Base-by-base conservation (phyloP, 2,888 invertebrate species). In the Agrochola lychnidis region DNA sequence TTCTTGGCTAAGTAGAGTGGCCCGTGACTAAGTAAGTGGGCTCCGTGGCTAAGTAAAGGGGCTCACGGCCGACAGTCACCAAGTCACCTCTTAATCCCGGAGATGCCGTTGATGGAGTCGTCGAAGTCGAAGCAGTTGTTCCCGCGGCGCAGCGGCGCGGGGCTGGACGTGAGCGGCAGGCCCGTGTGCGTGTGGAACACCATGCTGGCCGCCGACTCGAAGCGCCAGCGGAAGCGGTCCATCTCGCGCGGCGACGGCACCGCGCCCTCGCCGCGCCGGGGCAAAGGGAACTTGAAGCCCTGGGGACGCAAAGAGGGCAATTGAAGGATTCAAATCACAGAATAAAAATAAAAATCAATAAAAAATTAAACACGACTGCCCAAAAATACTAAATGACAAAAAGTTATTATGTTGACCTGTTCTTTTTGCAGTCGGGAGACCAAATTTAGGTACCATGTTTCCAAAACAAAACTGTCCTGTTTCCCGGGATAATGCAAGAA, bases 121-220 rank as follows among this genome's bases (percentile, higher is more conserved):
- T 99, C 99, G 90, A 98, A 99, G 92, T 98, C 98, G 93, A 99
- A 99, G 90, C 98, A 97, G 73, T 97, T 97, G 85, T 98, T 98
- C 4, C 98, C 98, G 70, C 98, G 97, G 64, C 98, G 95, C 81
- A 98, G 94, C 0, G 99, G 99, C 2, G 99, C 99, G 0, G 99
- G 99, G 92, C 98, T 98, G 57, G 98, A 98, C 0, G 98, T 98
- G 64, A 98, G 94, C 0, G 99, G 99, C 71, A 99, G 95, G 0
- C 98, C 98, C 22, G 98, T 98, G 88, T 98, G 97, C 48, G 98
- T 97, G 92, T 98, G 98, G 93, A 99, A 99, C 87, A 98, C 98
- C 98, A 98, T 98, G 0, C 98, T 98, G 0, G 98, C 98, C 0
- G 98, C 98, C 68, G 98, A 98, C 88, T 98, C 98, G 89, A 98